phyloP scores from a whole-genome alignment of 2,888 invertebrate genomes.

The Xanthorhoe designata region DNA sequence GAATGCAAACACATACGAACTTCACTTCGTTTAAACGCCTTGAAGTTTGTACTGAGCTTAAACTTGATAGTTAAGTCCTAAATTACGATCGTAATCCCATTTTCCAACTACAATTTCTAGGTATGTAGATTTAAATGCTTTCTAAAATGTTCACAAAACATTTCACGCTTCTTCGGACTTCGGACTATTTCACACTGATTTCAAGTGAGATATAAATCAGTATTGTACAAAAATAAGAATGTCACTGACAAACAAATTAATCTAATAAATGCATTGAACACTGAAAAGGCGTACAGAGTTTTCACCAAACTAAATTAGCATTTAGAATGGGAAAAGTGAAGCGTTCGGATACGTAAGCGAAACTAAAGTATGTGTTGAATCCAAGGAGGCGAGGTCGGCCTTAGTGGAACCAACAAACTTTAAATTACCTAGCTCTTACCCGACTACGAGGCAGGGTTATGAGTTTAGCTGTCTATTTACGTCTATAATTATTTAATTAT shows the following conservation, averaged over 20 bases:
- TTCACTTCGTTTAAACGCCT: not conserved
- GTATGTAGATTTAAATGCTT: no score
- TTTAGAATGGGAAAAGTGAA: constrained; percentile 69
- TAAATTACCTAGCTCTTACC: constrained; percentile 43
- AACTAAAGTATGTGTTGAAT: constrained; percentile 74
- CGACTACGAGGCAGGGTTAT: constrained; percentile 3
- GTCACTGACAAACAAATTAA: constrained; percentile 33
- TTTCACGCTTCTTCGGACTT: not conserved
- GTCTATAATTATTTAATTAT: not conserved
- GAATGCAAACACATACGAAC: not conserved
- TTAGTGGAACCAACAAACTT: constrained; percentile 79
- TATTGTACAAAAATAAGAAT: constrained; percentile 6
- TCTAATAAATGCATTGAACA: constrained; percentile 64
- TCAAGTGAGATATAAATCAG: constrained; percentile 3
- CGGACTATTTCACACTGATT: not conserved
- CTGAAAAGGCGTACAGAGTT: constrained; percentile 63
- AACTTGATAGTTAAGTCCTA: no score
- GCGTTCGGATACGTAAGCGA: constrained; percentile 58
- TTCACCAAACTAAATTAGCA: constrained; percentile 67
- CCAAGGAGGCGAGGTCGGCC: constrained; percentile 73
- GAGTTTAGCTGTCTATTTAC: not conserved
- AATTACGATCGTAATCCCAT: not conserved
- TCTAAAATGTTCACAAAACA: not conserved
- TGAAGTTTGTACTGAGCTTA: not conserved
- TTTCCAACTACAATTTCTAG: no score